Evolutionary conservation across 2,888 invertebrate species (phyloP), one percentile per base, ranked within the genome.

Genomic region (Loripinus fragilis): DNA sequence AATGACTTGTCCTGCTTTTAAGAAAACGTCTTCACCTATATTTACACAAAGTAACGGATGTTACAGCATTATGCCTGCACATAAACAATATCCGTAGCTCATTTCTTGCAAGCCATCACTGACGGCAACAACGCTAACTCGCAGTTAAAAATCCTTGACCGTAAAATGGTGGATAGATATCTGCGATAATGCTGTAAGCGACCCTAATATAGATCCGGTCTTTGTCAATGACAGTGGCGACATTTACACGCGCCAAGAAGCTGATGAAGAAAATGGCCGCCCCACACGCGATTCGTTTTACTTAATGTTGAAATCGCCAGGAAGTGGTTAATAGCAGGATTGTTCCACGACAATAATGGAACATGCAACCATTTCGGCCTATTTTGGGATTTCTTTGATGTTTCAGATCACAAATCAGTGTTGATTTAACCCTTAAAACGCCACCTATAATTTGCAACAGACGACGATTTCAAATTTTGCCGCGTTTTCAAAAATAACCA

Each of bases 121-220:
- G 25, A 25, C 15, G 12, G 23, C 12, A 25, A 25, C 52, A 52
- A 52, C 52, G 52, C 52, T 25, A 52, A 52, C 3, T 7, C 12
- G 25, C 52, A 52, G 52, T 52, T 52, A 52, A 52, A n/a, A 52
- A 52, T 5, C 52, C 52, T 52, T 52, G 52, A 52, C 52, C 52
- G 52, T 52, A 52, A 52, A 52, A 52, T 25, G 52, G 5, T n/a
- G 52, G n/a, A 23, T 52, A 52, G 20, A 25, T 52, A 52, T 52
- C 52, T 52, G 52, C 52, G 60, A 60, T 60, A 60, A 60, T 60
- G 60, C 60, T 60, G 60, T 60, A 33, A 60, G 33, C 60, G 60
- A 60, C 60, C 60, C 33, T 60, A 60, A 60, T 60, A 60, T 12
- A 60, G 33, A 33, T 60, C 60, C 60, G 60, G 33, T 33, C 33